A percentile compares a stretch with the other conserved stretches of the same genome.
Evolutionary conservation across 2,113 vertebrate genomes (phyloP).

Genomic region (Crocuta crocuta): DNA sequence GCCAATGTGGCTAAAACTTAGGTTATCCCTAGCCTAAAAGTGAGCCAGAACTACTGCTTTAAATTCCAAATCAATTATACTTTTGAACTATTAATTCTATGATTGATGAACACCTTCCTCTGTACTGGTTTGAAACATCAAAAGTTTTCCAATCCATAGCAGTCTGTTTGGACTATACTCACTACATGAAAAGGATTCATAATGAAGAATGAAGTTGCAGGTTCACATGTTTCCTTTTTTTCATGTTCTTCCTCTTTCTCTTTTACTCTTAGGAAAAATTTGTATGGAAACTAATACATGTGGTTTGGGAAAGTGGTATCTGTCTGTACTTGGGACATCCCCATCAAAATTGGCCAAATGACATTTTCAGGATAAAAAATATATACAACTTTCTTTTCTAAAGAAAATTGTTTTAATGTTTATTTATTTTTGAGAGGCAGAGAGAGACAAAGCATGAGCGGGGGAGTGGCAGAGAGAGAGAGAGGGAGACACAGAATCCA

Average conservation of each 20-base stretch:
- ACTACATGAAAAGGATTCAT: neutral
- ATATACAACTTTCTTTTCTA: no score
- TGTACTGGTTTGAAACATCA: neutral
- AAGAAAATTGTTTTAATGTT: no score
- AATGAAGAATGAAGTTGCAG: slow-evolving; percentile 12
- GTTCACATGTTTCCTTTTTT: neutral
- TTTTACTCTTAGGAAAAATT: neutral
- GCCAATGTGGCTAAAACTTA: neutral
- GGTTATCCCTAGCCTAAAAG: neutral
- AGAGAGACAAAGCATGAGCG: no score
- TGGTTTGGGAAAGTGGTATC: neutral
- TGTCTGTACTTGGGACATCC: neutral
- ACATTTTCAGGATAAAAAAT: neutral
- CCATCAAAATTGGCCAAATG: neutral
- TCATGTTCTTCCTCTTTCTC: neutral
- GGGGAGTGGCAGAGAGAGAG: no score
- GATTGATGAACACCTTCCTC: neutral
- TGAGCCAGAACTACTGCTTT: neutral
- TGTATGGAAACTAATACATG: neutral
- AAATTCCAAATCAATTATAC: neutral
- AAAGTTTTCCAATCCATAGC: neutral
- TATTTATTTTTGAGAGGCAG: no score
- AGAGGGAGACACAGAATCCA: no score
- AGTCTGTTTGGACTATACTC: neutral
- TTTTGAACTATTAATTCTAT: neutral